Evolutionary conservation across 2,797 vertebrate species (phyloP).

Genomic region (Merluccius polli): DNA sequence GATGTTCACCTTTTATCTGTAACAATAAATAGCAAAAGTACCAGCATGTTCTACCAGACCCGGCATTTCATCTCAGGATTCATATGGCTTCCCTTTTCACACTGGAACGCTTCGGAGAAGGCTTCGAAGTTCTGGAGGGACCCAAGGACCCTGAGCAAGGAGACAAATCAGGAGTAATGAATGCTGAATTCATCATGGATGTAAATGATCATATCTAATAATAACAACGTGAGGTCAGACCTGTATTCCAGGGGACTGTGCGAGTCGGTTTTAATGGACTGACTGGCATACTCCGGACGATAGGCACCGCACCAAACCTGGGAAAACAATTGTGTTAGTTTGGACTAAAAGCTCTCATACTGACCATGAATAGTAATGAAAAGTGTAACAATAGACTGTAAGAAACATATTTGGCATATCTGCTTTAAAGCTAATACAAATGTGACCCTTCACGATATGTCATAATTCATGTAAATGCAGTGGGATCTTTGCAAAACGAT

Average conservation of each 20-base stretch:
- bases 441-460: not conserved
- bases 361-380: not conserved
- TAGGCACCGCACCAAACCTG: conserved; percentile 98
- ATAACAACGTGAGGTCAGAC: conserved; percentile 58
- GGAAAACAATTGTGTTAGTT: conserved; percentile 6
- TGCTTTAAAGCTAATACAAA: not conserved
- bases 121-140: conserved; percentile 93
- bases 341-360: not conserved
- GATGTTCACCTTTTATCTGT: not conserved
- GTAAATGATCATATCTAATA: not conserved
- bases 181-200: not conserved
- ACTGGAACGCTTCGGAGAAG: conserved; percentile 89
- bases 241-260: conserved; percentile 97
- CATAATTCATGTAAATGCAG: not conserved
- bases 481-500: not conserved
- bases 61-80: conserved; percentile 84
- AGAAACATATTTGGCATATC: not conserved
- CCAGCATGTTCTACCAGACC: conserved; percentile 80
- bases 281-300: conserved; percentile 90
- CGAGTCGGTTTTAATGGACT: conserved; percentile 92
- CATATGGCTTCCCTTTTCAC: conserved; percentile 81
- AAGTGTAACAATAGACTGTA: not conserved
- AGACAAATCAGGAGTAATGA: conserved; percentile 16
- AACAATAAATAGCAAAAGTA: not conserved
- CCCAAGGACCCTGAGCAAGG: conserved; percentile 82